A percentile compares a stretch with the other conserved stretches of the same genome.
phyloP scores from a whole-genome alignment of 2,888 invertebrate species.

The Clitarchus hookeri region DNA sequence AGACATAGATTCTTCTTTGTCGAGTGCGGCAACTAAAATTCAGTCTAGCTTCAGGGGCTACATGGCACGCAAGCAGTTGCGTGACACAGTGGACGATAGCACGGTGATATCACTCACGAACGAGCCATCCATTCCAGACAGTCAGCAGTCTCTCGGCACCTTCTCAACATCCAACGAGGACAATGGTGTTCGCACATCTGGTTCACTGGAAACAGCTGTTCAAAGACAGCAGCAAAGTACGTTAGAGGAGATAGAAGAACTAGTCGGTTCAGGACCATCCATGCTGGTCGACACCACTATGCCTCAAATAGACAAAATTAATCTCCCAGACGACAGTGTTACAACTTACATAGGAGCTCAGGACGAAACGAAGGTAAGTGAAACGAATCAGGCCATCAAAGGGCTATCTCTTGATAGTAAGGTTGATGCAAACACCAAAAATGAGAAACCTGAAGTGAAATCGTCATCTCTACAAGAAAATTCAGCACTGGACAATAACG shows the following conservation, averaged over 20 bases:
- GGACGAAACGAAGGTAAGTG: neutral
- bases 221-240: conserved; percentile 33
- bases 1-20: conserved; percentile 38
- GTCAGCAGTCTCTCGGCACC: conserved; percentile 33
- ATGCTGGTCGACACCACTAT: conserved; percentile 1
- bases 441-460: neutral
- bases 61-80: conserved; percentile 43
- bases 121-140: conserved; percentile 36
- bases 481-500: conserved; percentile 29
- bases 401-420: conserved; percentile 35
- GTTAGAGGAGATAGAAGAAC: conserved; percentile 29
- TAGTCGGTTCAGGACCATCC: conserved; percentile 15
- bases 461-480: conserved; percentile 34
- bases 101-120: conserved; percentile 34
- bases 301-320: neutral
- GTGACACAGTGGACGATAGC: conserved; percentile 31
- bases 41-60: conserved; percentile 46
- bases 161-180: conserved; percentile 34
- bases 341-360: neutral
- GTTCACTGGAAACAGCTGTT: conserved; percentile 39
- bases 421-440: neutral
- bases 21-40: conserved; percentile 46
- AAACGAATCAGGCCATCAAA: neutral
- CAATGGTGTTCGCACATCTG: conserved; percentile 37
- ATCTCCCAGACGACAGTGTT: neutral